Percentiles rank a stretch among this genome's conserved stretches.
These are phyloP conservation scores for Apis cerana DNA, from an alignment of 1,140 invertebrate species.

Conservation along the genomic window DNA sequence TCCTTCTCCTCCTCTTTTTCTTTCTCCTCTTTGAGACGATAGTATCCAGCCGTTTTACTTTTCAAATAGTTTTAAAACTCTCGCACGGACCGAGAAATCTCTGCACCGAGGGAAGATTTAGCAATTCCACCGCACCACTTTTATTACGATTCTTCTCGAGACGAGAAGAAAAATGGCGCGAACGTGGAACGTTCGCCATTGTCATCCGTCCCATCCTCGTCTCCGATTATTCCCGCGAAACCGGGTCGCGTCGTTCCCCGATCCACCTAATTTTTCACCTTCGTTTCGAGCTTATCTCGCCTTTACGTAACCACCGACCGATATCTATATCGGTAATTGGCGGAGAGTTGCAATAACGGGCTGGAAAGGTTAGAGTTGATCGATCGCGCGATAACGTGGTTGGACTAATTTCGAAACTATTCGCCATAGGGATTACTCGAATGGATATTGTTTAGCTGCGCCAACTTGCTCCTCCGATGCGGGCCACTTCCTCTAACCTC, in stretches of 20 bases:
- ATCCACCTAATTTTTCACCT: background rate
- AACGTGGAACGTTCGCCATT: background rate
- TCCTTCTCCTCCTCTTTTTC: background rate
- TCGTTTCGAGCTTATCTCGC: no score
- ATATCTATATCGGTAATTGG: no score
- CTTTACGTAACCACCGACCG: no score
- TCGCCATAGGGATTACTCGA: constrained; percentile 55
- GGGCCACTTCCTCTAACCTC: constrained; percentile 26
- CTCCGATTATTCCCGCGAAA: background rate
- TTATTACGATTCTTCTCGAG: constrained; percentile 5
- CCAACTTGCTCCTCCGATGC: constrained; percentile 29
- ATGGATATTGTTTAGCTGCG: constrained; percentile 52
- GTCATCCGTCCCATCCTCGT: background rate
- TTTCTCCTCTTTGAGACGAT: background rate
- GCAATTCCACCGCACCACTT: constrained; percentile 46
- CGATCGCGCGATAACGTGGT: constrained; percentile 27
- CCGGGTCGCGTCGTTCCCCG: background rate
- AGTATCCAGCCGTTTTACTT: constrained; percentile 44
- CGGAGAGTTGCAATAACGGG: no score
- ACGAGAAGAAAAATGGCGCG: background rate
- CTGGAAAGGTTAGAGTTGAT: background rate
- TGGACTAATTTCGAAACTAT: constrained; percentile 64
- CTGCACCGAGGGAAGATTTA: constrained; percentile 29
- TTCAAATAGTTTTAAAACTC: constrained; percentile 53
- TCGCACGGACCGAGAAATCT: constrained; percentile 19